Evolutionary conservation across 2,888 invertebrate species (phyloP).

Genomic region (Drosophila phalerata): DNA sequence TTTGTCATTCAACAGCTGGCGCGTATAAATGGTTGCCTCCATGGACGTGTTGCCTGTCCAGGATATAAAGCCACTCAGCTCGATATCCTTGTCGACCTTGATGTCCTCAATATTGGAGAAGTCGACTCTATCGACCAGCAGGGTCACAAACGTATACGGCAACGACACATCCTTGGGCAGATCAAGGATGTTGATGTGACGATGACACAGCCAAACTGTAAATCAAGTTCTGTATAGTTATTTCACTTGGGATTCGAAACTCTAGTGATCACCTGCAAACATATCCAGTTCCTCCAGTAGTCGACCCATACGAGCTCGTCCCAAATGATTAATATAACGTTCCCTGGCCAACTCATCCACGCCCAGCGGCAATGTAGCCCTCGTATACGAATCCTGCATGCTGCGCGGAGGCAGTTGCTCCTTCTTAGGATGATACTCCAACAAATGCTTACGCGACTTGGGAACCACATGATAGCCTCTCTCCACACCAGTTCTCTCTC

Average conservation of each 20-base stretch:
- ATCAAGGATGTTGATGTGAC: slow-evolving; percentile 88
- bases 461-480: slow-evolving; percentile 85
- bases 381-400: slow-evolving; percentile 89
- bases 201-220: slow-evolving; percentile 91
- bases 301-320: slow-evolving; percentile 89
- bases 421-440: slow-evolving; percentile 87
- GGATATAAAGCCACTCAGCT: slow-evolving; percentile 90
- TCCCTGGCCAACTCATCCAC: slow-evolving; percentile 87
- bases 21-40: slow-evolving; percentile 90
- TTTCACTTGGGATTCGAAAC: not conserved
- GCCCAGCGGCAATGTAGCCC: slow-evolving; percentile 89
- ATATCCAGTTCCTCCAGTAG: slow-evolving; percentile 92
- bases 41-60: slow-evolving; percentile 91
- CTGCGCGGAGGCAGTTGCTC: slow-evolving; percentile 88
- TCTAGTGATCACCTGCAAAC: slow-evolving; percentile 89
- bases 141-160: slow-evolving; percentile 90
- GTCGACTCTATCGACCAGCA: slow-evolving; percentile 90
- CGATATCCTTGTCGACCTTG: slow-evolving; percentile 87
- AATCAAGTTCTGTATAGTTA: slow-evolving; percentile 87
- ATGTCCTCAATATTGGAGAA: slow-evolving; percentile 83
- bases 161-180: slow-evolving; percentile 86
- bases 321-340: slow-evolving; percentile 88
- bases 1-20: slow-evolving; percentile 86
- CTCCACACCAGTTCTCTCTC: slow-evolving; percentile 77
- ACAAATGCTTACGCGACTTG: slow-evolving; percentile 86